Evolutionary conservation across 2,113 vertebrate genomes (phyloP).

Genomic region (Progne subis): DNA sequence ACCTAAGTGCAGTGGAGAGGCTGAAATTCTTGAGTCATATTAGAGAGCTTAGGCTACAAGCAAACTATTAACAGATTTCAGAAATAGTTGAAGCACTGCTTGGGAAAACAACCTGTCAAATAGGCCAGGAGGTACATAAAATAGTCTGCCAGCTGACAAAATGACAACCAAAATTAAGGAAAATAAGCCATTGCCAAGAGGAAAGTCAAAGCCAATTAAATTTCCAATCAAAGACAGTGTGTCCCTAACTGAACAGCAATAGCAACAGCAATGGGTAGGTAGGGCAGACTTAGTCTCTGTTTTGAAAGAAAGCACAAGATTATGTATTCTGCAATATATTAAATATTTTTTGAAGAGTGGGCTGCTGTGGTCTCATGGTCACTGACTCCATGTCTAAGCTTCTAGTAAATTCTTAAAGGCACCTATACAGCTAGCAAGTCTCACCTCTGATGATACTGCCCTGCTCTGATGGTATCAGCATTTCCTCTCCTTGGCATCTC

Average conservation of each 20-base stretch:
- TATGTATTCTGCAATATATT: neutral
- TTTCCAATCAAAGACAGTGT: neutral
- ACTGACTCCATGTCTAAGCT: neutral
- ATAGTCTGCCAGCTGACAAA: neutral
- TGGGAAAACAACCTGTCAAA: neutral
- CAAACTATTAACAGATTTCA: neutral
- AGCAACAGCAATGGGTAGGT: neutral
- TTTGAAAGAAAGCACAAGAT: neutral
- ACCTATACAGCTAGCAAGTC: neutral
- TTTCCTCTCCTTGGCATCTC: neutral
- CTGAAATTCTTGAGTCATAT: neutral
- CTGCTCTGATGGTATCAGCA: neutral
- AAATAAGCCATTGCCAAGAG: neutral
- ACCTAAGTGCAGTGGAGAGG: neutral
- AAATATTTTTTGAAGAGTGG: neutral
- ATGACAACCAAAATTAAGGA: neutral
- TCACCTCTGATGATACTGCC: neutral
- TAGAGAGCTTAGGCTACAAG: neutral
- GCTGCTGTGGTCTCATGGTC: neutral
- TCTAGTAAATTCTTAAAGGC: neutral
- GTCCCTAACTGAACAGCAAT: neutral
- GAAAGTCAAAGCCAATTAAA: neutral
- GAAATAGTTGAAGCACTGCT: neutral
- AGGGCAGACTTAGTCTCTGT: neutral
- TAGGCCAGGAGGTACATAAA: neutral